Evolutionary conservation across 2,113 vertebrate species (phyloP).

Genomic region (Brevimyrus niger): DNA sequence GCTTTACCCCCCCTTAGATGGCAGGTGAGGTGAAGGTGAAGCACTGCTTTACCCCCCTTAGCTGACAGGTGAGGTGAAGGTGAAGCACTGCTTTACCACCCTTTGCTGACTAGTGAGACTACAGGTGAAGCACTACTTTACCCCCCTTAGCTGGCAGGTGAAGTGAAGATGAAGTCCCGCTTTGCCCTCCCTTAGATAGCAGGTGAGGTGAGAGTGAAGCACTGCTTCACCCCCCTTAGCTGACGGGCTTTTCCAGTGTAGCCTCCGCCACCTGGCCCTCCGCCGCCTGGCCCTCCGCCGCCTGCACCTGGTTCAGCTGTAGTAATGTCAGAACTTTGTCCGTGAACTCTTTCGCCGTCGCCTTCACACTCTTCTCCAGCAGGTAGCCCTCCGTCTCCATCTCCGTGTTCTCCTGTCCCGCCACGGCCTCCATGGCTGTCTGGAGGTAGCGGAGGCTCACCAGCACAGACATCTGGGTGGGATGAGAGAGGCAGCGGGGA

Average conservation of each 20-base stretch:
- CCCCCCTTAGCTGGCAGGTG: background rate
- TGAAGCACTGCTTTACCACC: background rate
- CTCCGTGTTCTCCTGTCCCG: slow-evolving; percentile 63
- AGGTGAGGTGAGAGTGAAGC: background rate
- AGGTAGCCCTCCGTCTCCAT: slow-evolving; percentile 74
- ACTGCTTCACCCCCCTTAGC: slow-evolving; percentile 28
- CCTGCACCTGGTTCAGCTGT: slow-evolving; percentile 53
- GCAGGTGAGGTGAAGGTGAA: background rate
- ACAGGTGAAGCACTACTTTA: background rate
- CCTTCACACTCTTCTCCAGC: slow-evolving; percentile 66
- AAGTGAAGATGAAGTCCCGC: no score
- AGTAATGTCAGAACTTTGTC: slow-evolving; percentile 50
- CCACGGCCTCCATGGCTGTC: slow-evolving; percentile 69
- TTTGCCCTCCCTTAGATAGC: no score
- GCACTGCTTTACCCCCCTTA: no score
- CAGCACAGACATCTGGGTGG: slow-evolving; percentile 58
- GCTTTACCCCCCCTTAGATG: background rate
- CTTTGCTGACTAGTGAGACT: background rate
- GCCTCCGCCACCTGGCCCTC: slow-evolving; percentile 23
- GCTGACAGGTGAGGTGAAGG: background rate
- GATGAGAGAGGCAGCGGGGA: background rate
- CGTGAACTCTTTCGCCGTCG: slow-evolving; percentile 57
- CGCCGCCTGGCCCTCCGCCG: slow-evolving; percentile 8
- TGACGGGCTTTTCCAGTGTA: slow-evolving; percentile 8
- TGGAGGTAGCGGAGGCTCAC: slow-evolving; percentile 76